phyloP scores from a whole-genome alignment of 1,140 invertebrate species.

The Ceratitis capitata region DNA sequence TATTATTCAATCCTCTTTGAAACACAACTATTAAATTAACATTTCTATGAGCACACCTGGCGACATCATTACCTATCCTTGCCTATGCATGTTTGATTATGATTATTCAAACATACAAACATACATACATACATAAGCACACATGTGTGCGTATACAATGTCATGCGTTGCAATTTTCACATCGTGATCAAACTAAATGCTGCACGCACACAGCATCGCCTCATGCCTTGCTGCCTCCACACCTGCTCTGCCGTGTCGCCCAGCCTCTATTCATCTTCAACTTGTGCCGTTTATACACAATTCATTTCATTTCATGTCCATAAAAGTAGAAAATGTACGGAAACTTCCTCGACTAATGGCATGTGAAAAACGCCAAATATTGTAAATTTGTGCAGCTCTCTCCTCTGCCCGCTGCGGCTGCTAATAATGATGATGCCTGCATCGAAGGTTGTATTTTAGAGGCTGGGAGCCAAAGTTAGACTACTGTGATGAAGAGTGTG shows the following conservation, averaged over 20 bases:
- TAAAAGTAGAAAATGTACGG: constrained; percentile 23
- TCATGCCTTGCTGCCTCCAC: neutral
- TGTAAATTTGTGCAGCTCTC: neutral
- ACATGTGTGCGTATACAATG: neutral
- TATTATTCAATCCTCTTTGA: no score
- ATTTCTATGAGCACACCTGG: constrained; percentile 24
- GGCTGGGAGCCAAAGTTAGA: neutral
- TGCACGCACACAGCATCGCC: neutral
- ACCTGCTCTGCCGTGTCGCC: neutral
- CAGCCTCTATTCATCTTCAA: neutral
- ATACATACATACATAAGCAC: neutral
- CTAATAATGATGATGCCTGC: neutral
- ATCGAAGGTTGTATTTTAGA: neutral
- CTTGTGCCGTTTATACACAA: neutral
- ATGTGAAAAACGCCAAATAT: constrained; percentile 30
- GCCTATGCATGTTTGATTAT: neutral
- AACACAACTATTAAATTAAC: neutral
- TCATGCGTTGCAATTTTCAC: neutral
- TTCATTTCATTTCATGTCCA: neutral
- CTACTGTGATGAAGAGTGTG: neutral
- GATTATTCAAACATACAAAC: neutral
- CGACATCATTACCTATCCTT: neutral
- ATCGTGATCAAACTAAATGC: neutral
- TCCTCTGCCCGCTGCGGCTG: no score
- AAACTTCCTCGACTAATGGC: constrained; percentile 17